Evolutionary conservation across 2,797 vertebrate species (phyloP).

Genomic region (Saxicola maurus): DNA sequence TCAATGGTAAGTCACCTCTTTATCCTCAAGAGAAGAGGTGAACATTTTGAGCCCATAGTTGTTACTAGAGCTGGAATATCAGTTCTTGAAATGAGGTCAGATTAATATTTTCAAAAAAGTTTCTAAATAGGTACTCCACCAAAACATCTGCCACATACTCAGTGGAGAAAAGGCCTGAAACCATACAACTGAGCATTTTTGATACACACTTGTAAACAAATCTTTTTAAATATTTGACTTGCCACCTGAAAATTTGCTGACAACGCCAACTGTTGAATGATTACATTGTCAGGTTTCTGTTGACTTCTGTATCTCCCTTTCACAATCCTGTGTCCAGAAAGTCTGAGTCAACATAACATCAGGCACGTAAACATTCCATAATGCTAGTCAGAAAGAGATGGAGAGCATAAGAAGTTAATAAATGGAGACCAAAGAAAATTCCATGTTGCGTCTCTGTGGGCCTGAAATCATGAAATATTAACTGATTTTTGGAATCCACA

Average conservation of each 20-base stretch:
- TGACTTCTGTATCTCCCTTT: neutral
- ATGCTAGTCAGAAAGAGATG: neutral
- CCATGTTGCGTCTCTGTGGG: neutral
- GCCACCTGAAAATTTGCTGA: conserved; percentile 28
- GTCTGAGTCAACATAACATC: neutral
- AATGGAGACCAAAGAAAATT: neutral
- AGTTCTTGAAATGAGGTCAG: neutral
- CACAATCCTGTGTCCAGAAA: neutral
- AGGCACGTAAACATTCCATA: neutral
- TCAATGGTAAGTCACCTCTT: neutral
- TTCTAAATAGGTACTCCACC: neutral
- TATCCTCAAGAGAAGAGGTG: neutral
- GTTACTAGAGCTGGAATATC: neutral
- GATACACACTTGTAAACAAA: neutral
- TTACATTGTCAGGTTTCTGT: neutral
- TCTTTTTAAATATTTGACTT: conserved; percentile 22
- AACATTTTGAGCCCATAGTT: neutral
- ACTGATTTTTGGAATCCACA: neutral
- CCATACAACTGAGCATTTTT: conserved; percentile 5
- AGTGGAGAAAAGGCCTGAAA: neutral
- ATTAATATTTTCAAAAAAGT: neutral
- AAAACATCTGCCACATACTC: neutral
- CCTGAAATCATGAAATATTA: neutral
- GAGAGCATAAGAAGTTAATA: neutral
- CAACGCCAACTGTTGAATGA: conserved; percentile 13